Base-by-base conservation (phyloP, 2,113 vertebrate species). In the Malurus cyaneus region DNA sequence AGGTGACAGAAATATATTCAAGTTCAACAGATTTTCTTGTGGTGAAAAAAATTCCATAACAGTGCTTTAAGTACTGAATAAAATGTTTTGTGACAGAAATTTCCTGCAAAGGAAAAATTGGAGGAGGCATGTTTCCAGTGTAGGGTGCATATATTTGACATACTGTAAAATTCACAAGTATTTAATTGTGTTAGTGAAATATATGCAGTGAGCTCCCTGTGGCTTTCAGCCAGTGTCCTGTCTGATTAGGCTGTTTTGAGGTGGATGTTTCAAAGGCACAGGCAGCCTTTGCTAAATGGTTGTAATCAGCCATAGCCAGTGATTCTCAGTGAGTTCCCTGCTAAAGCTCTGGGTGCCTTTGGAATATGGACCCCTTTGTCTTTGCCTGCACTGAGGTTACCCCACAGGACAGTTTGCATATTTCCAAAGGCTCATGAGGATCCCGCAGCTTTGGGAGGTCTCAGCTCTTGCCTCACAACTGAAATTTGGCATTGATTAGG, bases 61-160 rank as follows among this genome's bases (percentile, higher is more conserved):
- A 44, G 41, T 61, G 60, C 41, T 67, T 94, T 36, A 78, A 78
- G 50, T 52, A 32, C 83, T 80, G 88, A 94, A 87, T 81, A 82
- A 80, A 94, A 92, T 74, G 12, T 71, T 80, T 77, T 82, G 54
- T 80, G 91, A 88, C 86, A 96, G 93, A 89, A 69, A 89, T 83
- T 80, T 89, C 64, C 70, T 50, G 24, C 61, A 32, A 54, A 66
- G 49, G 39, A 80, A 56, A 86, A 85, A 96, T 36, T 66, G 88
- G 86, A 96, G 78, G 52, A 78, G 95, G 50, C 89, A 54, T 32
- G 20, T 89, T 94, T 96, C 72, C 66, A 83, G 66, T 26, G 47
- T 18, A 77, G 71, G 59, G 39, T 41, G 62, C 56, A 25, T 80
- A 59, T 78, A 80, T 91, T 39, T 86, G 74, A 72, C 72, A 89